Evolutionary conservation across 2,888 invertebrate species (phyloP).

Genomic region (Rhimphoctona megacephalus): DNA sequence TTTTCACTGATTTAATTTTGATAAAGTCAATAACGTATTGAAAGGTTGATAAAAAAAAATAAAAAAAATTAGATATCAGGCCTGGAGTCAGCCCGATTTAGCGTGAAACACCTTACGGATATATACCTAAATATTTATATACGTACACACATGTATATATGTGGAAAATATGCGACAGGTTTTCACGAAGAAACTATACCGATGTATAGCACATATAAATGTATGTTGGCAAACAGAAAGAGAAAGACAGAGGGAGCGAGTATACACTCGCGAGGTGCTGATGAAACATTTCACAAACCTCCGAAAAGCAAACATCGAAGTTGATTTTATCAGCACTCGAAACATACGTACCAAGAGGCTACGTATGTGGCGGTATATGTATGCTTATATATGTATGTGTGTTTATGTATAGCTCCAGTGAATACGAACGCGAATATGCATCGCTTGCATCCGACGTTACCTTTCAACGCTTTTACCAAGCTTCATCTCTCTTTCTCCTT

Average conservation of each 20-base stretch:
- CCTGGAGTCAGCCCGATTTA: not conserved
- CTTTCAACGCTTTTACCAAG: constrained; percentile 43
- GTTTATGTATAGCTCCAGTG: constrained; percentile 29
- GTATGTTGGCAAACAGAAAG: not conserved
- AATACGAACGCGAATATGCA: constrained; percentile 62
- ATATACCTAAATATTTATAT: constrained; percentile 24
- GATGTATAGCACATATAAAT: not conserved
- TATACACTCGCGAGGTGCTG: constrained; percentile 63
- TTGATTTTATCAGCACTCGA: constrained; percentile 78
- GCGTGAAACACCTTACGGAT: not conserved
- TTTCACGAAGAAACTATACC: constrained; percentile 2
- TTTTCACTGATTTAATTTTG: not conserved
- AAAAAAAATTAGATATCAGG: not conserved
- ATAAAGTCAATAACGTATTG: not conserved
- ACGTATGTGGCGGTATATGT: not conserved
- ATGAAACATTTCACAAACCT: constrained; percentile 70
- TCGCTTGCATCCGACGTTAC: constrained; percentile 50
- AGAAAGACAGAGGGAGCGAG: constrained; percentile 3
- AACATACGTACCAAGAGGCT: constrained; percentile 61
- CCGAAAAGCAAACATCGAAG: constrained; percentile 77
- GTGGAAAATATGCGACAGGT: constrained; percentile 28
- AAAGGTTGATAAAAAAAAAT: not conserved
- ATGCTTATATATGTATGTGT: constrained; percentile 1
- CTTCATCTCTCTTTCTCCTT: constrained; percentile 5
- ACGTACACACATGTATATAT: not conserved